These are phyloP conservation scores for Tenthredo livida DNA, from an alignment of 2,888 invertebrate genomes.

Conservation along the genomic window DNA sequence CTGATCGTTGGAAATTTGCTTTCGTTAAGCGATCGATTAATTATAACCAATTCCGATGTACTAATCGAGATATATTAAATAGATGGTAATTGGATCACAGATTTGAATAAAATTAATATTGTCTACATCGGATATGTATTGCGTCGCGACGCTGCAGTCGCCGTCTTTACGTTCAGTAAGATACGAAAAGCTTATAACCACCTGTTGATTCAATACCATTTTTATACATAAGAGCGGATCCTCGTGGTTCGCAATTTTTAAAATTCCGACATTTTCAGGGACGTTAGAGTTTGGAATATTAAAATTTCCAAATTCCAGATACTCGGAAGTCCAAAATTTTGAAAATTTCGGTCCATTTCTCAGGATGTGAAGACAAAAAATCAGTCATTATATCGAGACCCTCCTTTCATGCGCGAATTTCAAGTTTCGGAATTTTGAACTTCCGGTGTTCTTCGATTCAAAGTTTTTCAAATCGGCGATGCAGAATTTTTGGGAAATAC, in stretches of 20 bases:
- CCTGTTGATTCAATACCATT: conserved; percentile 28
- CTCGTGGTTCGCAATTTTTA: not conserved
- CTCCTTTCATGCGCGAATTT: no score
- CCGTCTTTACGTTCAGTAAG: not conserved
- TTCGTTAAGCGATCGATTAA: conserved; percentile 50
- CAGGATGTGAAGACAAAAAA: no score
- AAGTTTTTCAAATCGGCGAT: no score
- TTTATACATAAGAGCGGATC: not conserved
- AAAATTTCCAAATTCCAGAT: no score
- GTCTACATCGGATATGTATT: not conserved
- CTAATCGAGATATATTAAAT: conserved; percentile 60
- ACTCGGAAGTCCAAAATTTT: no score
- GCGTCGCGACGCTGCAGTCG: not conserved
- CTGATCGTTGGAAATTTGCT: conserved; percentile 33
- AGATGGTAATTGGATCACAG: conserved; percentile 60
- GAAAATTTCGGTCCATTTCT: no score
- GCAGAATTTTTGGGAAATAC: no score
- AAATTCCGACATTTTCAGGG: no score
- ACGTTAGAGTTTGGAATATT: no score
- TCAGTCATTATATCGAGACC: no score
- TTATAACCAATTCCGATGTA: not conserved
- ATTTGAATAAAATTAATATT: conserved; percentile 19
- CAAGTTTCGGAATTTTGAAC: no score
- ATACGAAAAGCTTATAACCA: not conserved
- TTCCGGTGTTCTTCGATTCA: no score